These are phyloP conservation scores for Chloroclysta siterata DNA, from an alignment of 2,888 invertebrate genomes.

Conservation along the genomic window DNA sequence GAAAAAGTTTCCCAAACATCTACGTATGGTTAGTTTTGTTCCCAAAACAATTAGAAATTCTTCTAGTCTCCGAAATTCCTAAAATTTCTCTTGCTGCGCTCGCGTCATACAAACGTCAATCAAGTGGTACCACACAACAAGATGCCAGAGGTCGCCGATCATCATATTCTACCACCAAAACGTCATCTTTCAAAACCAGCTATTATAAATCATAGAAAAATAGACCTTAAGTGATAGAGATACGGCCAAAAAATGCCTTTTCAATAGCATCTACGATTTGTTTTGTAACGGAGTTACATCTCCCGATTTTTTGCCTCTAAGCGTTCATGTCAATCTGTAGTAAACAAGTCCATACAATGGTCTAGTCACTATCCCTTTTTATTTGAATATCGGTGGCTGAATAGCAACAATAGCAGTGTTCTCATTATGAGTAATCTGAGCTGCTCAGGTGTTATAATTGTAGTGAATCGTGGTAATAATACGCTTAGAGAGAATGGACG, in stretches of 20 bases:
- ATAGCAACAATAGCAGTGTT: constrained; percentile 75
- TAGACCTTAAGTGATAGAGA: constrained; percentile 43
- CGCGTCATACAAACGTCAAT: constrained; percentile 80
- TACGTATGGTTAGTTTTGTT: constrained; percentile 2
- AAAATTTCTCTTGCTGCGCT: constrained; percentile 70
- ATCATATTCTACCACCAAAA: constrained; percentile 61
- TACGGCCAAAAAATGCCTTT: constrained; percentile 44
- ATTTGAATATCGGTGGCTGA: constrained; percentile 77
- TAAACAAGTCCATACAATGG: constrained; percentile 80
- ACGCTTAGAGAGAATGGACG: constrained; percentile 60
- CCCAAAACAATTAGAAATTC: constrained; percentile 54
- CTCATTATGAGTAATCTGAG: constrained; percentile 76
- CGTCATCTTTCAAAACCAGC: constrained; percentile 28
- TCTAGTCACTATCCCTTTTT: constrained; percentile 71
- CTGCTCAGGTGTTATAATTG: constrained; percentile 79
- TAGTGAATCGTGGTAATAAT: constrained; percentile 67
- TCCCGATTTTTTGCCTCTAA: constrained; percentile 71
- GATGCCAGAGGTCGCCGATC: constrained; percentile 78
- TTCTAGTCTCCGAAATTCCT: constrained; percentile 61
- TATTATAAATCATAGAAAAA: constrained; percentile 41
- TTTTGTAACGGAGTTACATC: constrained; percentile 55
- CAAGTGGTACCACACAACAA: constrained; percentile 71
- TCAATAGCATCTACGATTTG: constrained; percentile 46
- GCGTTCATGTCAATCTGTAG: constrained; percentile 76
- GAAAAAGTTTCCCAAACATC: background rate